Conservation (phyloP, 2,797 vertebrate species). For the Rhinichthys osculus region DNA sequence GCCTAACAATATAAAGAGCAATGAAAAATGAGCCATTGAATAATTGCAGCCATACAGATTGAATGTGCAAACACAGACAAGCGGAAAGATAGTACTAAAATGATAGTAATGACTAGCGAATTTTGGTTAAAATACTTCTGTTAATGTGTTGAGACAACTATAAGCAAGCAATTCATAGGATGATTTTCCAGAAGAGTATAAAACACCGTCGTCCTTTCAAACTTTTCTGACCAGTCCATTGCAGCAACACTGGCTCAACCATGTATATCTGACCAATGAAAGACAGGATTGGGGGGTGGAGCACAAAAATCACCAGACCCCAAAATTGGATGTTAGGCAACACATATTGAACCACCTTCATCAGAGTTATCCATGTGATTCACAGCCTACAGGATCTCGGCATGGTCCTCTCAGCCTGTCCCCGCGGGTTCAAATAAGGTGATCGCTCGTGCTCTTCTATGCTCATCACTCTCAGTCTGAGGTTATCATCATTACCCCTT, state of each 20-base stretch:
- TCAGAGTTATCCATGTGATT: slow-evolving; percentile 28
- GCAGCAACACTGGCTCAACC: not conserved
- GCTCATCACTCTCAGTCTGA: slow-evolving; percentile 51
- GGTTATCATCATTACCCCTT: slow-evolving; percentile 56
- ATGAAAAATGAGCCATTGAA: too few species aligned
- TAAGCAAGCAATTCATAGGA: not conserved
- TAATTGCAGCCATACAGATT: too few species aligned
- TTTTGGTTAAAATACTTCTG: too few species aligned
- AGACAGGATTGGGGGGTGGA: too few species aligned
- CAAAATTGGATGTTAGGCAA: not conserved
- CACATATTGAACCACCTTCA: slow-evolving; percentile 19
- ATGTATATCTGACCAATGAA: not conserved
- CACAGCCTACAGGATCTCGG: slow-evolving; percentile 7
- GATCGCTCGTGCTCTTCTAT: slow-evolving; percentile 5
- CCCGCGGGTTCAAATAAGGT: slow-evolving; percentile 54
- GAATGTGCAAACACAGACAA: too few species aligned
- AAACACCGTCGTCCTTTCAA: not conserved
- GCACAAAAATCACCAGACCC: not conserved
- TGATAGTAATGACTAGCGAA: too few species aligned
- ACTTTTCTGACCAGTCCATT: not conserved
- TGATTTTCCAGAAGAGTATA: not conserved
- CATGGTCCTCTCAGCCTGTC: slow-evolving; percentile 3
- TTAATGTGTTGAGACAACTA: not conserved
- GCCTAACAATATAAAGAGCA: too few species aligned
- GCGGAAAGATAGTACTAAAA: too few species aligned